phyloP scores from a whole-genome alignment of 2,888 invertebrate genomes.

The Aporophyla lueneburgensis region DNA sequence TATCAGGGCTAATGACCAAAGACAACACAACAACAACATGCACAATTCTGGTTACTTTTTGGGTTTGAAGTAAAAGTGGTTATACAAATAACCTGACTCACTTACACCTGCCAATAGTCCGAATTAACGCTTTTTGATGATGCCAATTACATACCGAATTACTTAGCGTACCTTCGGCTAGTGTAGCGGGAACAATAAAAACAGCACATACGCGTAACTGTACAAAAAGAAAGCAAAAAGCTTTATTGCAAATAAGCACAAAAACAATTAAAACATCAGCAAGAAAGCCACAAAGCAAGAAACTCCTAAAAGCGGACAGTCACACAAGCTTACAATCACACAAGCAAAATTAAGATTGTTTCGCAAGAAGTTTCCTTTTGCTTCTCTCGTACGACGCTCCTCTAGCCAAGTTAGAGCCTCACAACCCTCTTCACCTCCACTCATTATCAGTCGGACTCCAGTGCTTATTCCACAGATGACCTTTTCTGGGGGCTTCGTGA shows the following conservation, averaged over 20 bases:
- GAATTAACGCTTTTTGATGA: background rate
- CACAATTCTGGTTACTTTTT: no score
- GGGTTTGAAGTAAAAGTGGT: background rate
- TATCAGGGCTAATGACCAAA: no score
- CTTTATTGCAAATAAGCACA: background rate
- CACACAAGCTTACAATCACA: background rate
- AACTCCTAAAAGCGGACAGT: no score
- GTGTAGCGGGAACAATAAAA: background rate
- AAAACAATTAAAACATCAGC: background rate
- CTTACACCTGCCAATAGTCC: background rate
- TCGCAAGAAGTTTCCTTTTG: background rate
- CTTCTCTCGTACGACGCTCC: background rate
- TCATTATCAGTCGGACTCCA: background rate
- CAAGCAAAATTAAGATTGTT: background rate
- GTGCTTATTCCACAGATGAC: background rate
- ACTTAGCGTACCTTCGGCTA: background rate
- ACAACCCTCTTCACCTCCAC: background rate
- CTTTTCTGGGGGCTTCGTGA: background rate
- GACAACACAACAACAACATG: no score
- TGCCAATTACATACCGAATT: background rate
- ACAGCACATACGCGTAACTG: background rate
- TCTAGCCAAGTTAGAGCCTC: background rate
- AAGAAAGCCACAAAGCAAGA: background rate
- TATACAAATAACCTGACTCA: background rate
- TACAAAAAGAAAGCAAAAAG: background rate